These are phyloP conservation scores for Chionoecetes opilio DNA, from an alignment of 1,140 invertebrate genomes.

Conservation along the genomic window DNA sequence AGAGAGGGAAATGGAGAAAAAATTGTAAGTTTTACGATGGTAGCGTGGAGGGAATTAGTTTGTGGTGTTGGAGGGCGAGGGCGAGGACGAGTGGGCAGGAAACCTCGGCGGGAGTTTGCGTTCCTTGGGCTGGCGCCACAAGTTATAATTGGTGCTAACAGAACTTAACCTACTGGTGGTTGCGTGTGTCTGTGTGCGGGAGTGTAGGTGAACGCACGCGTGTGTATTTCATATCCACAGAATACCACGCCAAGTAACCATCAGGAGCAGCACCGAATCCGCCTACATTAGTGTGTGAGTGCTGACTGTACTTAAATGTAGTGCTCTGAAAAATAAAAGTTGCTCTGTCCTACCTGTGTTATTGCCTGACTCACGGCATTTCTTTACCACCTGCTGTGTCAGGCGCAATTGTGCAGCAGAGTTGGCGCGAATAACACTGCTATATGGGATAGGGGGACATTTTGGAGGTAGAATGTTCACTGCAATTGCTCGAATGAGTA, in stretches of 20 bases:
- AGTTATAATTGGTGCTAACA: constrained; percentile 30
- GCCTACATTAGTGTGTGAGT: background rate
- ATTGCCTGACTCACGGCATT: background rate
- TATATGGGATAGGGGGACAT: background rate
- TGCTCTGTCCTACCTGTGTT: background rate
- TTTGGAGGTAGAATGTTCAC: background rate
- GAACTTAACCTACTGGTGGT: background rate
- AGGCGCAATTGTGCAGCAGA: background rate
- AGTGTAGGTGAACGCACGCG: background rate
- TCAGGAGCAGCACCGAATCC: background rate
- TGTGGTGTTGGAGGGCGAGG: background rate
- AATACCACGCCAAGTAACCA: background rate
- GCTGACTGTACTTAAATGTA: too few species aligned
- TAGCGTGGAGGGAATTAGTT: constrained; percentile 1
- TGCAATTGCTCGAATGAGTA: background rate
- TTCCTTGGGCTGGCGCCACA: background rate
- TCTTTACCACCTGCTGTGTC: background rate
- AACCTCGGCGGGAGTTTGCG: background rate
- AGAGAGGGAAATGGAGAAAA: background rate
- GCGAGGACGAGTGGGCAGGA: background rate
- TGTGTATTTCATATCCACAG: background rate
- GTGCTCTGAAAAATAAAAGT: background rate
- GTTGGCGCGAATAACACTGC: background rate
- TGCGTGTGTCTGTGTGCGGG: background rate
- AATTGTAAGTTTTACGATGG: background rate